Evolutionary conservation across 2,888 invertebrate genomes (phyloP).

Genomic region (Apodemia duryi): DNA sequence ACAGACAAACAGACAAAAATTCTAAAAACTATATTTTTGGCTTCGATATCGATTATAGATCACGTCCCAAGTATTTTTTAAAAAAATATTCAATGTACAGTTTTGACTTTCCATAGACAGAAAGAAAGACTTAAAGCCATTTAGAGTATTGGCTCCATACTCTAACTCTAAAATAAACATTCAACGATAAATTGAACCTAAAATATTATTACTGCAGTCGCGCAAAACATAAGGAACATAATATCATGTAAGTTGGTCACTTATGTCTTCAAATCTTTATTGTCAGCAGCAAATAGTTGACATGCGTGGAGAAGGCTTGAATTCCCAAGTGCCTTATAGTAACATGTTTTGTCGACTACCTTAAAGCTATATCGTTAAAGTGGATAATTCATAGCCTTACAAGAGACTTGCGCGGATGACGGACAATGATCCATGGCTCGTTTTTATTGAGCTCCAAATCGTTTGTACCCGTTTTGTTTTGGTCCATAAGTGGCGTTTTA

Average conservation of each 20-base stretch:
- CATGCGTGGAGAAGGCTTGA: conserved; percentile 68
- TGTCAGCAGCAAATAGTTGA: conserved; percentile 44
- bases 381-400: conserved; percentile 59
- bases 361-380: conserved; percentile 59
- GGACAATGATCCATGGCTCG: conserved; percentile 56
- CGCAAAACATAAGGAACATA: neutral
- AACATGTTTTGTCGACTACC: conserved; percentile 44
- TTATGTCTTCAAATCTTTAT: conserved; percentile 14
- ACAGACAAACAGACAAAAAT: too few relatives aligned
- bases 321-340: conserved; percentile 48
- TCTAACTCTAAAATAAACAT: neutral
- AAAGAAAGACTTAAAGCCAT: neutral
- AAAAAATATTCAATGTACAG: too few relatives aligned
- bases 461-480: conserved; percentile 40
- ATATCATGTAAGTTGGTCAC: neutral
- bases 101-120: too few relatives aligned
- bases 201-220: neutral
- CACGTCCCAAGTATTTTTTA: too few relatives aligned
- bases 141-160: too few relatives aligned
- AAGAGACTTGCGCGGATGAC: conserved; percentile 41
- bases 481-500: conserved; percentile 38
- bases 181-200: neutral
- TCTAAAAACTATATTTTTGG: too few relatives aligned
- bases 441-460: conserved; percentile 61
- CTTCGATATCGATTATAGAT: too few relatives aligned